Percentiles rank a stretch among this genome's conserved stretches.
phyloP scores from a whole-genome alignment of 1,140 invertebrate species.

The Calliopsis andreniformis region DNA sequence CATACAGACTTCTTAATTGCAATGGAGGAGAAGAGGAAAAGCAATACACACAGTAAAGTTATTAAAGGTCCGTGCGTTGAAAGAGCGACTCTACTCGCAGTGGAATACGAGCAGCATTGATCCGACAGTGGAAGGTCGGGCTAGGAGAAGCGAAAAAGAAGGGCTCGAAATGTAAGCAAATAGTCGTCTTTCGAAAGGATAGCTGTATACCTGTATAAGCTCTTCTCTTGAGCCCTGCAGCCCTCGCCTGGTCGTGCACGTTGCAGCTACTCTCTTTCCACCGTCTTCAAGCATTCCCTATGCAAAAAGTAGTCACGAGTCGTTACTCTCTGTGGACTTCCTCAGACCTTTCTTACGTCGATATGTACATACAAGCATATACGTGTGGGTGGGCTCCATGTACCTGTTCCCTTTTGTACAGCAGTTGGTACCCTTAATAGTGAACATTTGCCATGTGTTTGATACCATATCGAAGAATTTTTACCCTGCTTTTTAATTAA shows the following conservation, averaged over 20 bases:
- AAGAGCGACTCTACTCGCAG: constrained; percentile 33
- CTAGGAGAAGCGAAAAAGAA: constrained; percentile 37
- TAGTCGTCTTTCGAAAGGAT: constrained; percentile 65
- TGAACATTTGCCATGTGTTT: neutral
- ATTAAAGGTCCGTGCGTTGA: constrained; percentile 6
- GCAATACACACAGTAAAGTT: neutral
- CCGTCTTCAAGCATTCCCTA: constrained; percentile 52
- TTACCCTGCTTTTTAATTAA: no score
- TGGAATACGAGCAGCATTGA: constrained; percentile 43
- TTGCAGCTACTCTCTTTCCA: constrained; percentile 33
- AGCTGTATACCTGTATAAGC: constrained; percentile 40
- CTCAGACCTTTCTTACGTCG: constrained; percentile 58
- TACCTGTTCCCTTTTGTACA: constrained; percentile 17
- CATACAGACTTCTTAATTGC: neutral
- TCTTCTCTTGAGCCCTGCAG: constrained; percentile 49
- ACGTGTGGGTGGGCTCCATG: neutral
- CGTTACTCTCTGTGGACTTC: constrained; percentile 68
- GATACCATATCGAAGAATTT: neutral
- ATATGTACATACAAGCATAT: constrained; percentile 26
- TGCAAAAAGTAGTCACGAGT: constrained; percentile 72
- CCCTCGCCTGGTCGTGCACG: constrained; percentile 27
- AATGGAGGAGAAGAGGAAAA: neutral
- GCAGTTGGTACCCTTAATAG: constrained; percentile 12
- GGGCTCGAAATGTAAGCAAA: constrained; percentile 69
- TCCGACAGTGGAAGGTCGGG: constrained; percentile 43